Evolutionary conservation across 92 coral and sea anemone genomes (phyloP), one percentile per base, ranked within the genome.

Genomic region (Muricea muricata): DNA sequence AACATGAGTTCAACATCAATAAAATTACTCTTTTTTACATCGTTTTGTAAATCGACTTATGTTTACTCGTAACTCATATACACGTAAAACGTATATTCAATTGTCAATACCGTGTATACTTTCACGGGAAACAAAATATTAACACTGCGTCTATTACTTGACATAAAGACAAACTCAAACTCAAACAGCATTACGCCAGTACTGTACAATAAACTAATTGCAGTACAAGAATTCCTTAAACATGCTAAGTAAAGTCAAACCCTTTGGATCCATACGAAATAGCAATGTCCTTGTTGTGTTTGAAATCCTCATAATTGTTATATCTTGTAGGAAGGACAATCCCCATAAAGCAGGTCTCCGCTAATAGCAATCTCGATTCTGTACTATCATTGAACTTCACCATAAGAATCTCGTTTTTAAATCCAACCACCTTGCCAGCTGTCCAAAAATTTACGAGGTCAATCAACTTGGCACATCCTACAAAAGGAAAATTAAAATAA

Each of bases 201-300:
- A 33, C 25, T 4, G 45, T 54, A 54, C 15, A 0, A 23, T 14
- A 54, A 1, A 7, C 61, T 54, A 25, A 14, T 54, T 54, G 61
- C 13, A 7, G 13, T 7, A 30, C 75, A 6, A 8, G 23, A 37
- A 9, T 30, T 9, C 2, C 13, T 5, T 12, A 3, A 1, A 39
- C 3, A 7, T 6, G 7, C 29, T 75, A 85, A 15, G 79, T 85
- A 79, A 85, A 85, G 23, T 71, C 76, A 54, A 90, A 90, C 35
- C 88, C 93, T 78, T 35, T 63, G 14, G 89, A 86, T 20, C 93
- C 93, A 78, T 65, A 86, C 35, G 57, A 75, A 23, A 90, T 54
- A 54, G 93, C 90, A 24, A 86, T 82, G 77, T 90, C 93, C 90
- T 86, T 90, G 73, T 86, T 82, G 61, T 72, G 78, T 39, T 56